Base-by-base conservation (phyloP, 2,888 invertebrate species). In the Drosophila ezoana region DNA sequence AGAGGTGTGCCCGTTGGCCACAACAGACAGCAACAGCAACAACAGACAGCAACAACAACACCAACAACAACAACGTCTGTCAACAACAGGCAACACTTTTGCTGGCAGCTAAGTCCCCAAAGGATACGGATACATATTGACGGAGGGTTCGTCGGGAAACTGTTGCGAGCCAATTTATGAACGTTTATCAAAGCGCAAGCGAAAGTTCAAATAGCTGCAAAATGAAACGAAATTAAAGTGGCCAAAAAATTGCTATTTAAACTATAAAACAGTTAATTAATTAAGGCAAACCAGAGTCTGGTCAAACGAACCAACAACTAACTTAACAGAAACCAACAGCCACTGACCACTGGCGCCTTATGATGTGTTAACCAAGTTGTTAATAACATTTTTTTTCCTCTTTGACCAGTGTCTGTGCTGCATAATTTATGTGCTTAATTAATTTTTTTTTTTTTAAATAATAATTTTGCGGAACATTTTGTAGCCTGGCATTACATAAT, bases 361-460 rank as follows among this genome's bases (percentile, higher is more conserved):
- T 62, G 65, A 77, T 85, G 77, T 86, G 80, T 78, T 82, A 80
- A 78, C 83, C 83, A 86, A 80, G 72, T 76, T 86, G 73, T 75
- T 88, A 84, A 80, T 82, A 80, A 85, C 59, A 72, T 63, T 47
- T 58, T 16, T 66, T 63, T 62, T 44, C 28, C 23, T 44, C 38
- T 37, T 70, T 59, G 52, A 38, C 49, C 52, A 48, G 41, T 9
- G 43, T 72, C 53, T 65, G 66, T 32, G 32, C 76, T 70, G 87
- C 84, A 88, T 84, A 88, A 83, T 88, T 84, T 83, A 86, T 88
- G 80, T 72, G 76, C 61, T 88, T 84, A 80, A 84, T 84, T 86
- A 88, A 74, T 80, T 71, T 73, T 62, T 63, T n/a, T 69, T 45
- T 33, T 48, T 33, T 51, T 65, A 53, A 59, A 62, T 23, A 23